Evolutionary conservation across 2,888 invertebrate genomes (phyloP).

Genomic region (Lissocephala sabroskyi): DNA sequence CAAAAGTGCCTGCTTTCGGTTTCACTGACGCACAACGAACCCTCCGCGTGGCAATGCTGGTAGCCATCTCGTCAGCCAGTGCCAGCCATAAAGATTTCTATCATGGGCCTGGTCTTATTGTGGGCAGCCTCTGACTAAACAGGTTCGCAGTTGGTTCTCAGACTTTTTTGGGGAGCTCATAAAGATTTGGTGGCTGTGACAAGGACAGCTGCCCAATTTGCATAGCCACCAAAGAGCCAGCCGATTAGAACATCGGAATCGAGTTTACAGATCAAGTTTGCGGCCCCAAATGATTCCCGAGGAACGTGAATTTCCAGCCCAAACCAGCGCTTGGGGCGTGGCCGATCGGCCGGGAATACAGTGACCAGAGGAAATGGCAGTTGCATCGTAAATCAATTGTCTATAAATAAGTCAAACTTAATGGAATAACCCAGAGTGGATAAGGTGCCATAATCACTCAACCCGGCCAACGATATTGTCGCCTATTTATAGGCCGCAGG

Average conservation of each 20-base stretch:
- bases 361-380: not conserved
- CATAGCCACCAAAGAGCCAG: slow-evolving; percentile 38
- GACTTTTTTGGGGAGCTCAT: too few relatives aligned
- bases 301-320: too few relatives aligned
- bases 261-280: slow-evolving; percentile 6
- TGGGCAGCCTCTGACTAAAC: too few relatives aligned
- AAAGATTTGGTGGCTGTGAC: too few relatives aligned
- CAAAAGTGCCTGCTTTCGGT: slow-evolving; percentile 47
- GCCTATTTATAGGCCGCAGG: slow-evolving; percentile 44
- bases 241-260: slow-evolving; percentile 2
- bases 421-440: slow-evolving; percentile 45
- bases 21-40: slow-evolving; percentile 20
- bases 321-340: slow-evolving; percentile 2
- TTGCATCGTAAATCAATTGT: slow-evolving; percentile 47
- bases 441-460: slow-evolving; percentile 53
- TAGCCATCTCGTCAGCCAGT: not conserved
- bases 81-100: slow-evolving; percentile 52
- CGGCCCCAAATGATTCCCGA: too few relatives aligned
- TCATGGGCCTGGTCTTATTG: slow-evolving; percentile 35
- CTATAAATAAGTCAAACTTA: slow-evolving; percentile 59
- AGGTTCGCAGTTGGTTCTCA: too few relatives aligned
- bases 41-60: not conserved
- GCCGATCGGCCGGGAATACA: not conserved
- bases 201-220: slow-evolving; percentile 52
- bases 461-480: not conserved